A percentile compares a stretch with the other conserved stretches of the same genome.
phyloP scores from a whole-genome alignment of 1,140 invertebrate genomes.

The Trichoplusia ni region DNA sequence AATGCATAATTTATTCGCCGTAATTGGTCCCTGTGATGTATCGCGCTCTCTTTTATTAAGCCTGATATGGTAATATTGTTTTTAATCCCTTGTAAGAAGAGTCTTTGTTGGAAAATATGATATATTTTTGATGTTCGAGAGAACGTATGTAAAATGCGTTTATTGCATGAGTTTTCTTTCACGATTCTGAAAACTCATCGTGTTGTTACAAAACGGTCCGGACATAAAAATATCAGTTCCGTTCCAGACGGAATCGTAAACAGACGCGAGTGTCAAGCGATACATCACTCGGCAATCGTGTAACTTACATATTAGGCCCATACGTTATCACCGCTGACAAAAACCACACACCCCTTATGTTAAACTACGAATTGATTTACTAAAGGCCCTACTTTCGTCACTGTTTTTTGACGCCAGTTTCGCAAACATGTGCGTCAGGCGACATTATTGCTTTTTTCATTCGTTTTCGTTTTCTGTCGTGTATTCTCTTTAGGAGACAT shows the following conservation, averaged over 20 bases:
- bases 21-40: no score
- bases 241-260: conserved; percentile 33
- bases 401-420: conserved; percentile 60
- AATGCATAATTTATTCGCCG: no score
- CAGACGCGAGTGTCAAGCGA: conserved; percentile 38
- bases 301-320: conserved; percentile 61
- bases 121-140: no score
- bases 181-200: background rate
- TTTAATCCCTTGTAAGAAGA: no score
- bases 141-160: no score
- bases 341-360: conserved; percentile 60
- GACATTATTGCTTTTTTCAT: conserved; percentile 72
- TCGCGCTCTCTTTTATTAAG: no score
- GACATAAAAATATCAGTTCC: conserved; percentile 25
- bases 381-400: conserved; percentile 49
- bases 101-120: no score
- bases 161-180: no score
- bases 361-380: conserved; percentile 71
- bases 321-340: conserved; percentile 56
- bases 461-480: conserved; percentile 54
- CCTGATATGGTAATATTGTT: no score
- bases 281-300: conserved; percentile 55
- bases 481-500: conserved; percentile 53
- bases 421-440: conserved; percentile 57
- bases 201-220: background rate